A percentile compares a stretch with the other conserved stretches of the same genome.
These are phyloP conservation scores for Noctua fimbriata DNA, from an alignment of 2,888 invertebrate genomes.

Conservation along the genomic window DNA sequence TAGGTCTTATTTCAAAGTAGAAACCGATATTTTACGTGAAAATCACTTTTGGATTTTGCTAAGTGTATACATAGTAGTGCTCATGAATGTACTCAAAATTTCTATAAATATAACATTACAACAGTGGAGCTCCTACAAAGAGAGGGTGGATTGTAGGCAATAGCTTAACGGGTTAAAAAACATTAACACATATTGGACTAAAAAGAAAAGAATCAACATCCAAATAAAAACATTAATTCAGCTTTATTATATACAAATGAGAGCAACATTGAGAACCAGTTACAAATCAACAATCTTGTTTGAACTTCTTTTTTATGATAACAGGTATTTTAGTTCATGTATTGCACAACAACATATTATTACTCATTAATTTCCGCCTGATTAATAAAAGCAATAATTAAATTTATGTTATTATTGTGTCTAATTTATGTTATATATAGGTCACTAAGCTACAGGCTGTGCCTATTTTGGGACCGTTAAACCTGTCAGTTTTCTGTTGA, in stretches of 20 bases:
- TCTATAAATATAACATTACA: not conserved
- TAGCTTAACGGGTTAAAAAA: not conserved
- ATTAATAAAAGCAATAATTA: not conserved
- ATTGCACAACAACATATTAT: not conserved
- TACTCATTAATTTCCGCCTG: not conserved
- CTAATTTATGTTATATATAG: too few relatives aligned
- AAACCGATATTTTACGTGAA: not conserved
- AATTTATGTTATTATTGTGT: too few relatives aligned
- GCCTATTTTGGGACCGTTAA: too few relatives aligned
- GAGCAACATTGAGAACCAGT: not conserved
- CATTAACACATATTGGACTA: not conserved
- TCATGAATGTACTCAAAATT: not conserved
- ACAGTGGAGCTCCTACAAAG: not conserved
- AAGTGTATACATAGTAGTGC: not conserved
- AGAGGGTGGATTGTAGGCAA: not conserved
- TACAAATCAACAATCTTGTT: slow-evolving; percentile 3
- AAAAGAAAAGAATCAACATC: not conserved
- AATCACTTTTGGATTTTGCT: not conserved
- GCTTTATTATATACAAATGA: slow-evolving; percentile 2
- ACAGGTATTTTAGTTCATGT: not conserved
- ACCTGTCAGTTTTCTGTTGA: too few relatives aligned
- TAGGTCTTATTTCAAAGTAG: too few relatives aligned
- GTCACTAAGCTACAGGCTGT: too few relatives aligned
- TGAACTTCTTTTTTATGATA: not conserved
- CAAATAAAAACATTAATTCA: not conserved